Evolutionary conservation across 2,113 vertebrate genomes (phyloP), one percentile per base, ranked within the genome.

Genomic region (Planiliza haematocheilus): DNA sequence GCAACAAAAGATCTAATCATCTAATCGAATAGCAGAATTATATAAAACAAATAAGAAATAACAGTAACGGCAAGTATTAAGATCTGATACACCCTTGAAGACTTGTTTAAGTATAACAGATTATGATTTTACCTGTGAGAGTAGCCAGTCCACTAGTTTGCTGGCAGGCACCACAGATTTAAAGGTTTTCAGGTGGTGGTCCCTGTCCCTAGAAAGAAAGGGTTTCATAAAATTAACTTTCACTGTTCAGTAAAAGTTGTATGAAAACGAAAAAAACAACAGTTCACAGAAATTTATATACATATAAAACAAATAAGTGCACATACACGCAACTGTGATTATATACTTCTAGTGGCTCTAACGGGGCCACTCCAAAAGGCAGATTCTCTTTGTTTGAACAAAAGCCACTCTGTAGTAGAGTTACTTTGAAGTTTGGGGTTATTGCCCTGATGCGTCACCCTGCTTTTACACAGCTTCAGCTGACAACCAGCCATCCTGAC

Each of bases 71-170:
- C 5, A 67, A n/a, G 17, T 1, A 12, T 21, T 37, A 38, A 45
- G 1, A 30, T 45, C 8, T 17, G 17, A 16, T 24, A 14, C 10
- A 4, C 14, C 0, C 12, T 61, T 34, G 21, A 7, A 1, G 10
- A 10, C 3, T 46, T 38, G 41, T 52, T 20, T 9, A 49, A 42
- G 12, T 20, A 7, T n/a, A 45, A 43, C 1, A 66, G 8, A 36
- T 7, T 8, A 10, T 52, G n/a, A 46, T 48, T 39, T 61, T 93
- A 99, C 98, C 97, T 99, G 98, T 48, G 94, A 93, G 73, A 99
- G 90, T 1, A 99, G 94, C 98, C 98, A 99, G 79, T 99, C 98
- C 70, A 99, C 95, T 58, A 99, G 94, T 88, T 99, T 99, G 89
- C 93, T 95, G 42, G 95, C 97, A 1, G 97, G 97, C 42, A 99